phyloP scores from a whole-genome alignment of 2,113 vertebrate species.

The Emberiza fucata region DNA sequence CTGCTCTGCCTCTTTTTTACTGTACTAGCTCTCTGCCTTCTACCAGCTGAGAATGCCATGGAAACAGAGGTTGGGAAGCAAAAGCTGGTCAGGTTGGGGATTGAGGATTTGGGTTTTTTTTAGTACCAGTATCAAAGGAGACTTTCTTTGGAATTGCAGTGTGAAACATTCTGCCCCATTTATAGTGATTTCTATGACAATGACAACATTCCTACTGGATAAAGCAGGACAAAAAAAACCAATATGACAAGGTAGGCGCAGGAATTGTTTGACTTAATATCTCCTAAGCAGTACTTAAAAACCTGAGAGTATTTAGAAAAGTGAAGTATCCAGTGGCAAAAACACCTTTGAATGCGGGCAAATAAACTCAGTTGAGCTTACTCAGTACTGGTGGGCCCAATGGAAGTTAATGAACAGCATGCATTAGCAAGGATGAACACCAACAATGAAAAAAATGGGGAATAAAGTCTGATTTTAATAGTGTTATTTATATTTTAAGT shows the following conservation, averaged over 20 bases:
- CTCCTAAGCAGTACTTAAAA: neutral
- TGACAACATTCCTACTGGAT: neutral
- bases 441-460: neutral
- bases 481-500: neutral
- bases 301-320: neutral
- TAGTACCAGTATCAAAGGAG: conserved; percentile 37
- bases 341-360: neutral
- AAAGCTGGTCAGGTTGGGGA: conserved; percentile 28
- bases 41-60: conserved; percentile 28
- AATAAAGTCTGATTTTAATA: neutral
- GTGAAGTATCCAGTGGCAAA: neutral
- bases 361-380: neutral
- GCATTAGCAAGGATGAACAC: neutral
- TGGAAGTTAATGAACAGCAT: neutral
- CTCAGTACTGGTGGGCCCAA: neutral
- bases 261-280: neutral
- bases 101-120: neutral
- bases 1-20: conserved; percentile 29
- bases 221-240: neutral
- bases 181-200: neutral
- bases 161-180: conserved; percentile 18
- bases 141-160: neutral
- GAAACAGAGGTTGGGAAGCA: conserved; percentile 52
- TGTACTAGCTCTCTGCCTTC: conserved; percentile 26
- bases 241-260: neutral